Conservation (phyloP, 2,797 vertebrate species). For the Platalea minor region DNA sequence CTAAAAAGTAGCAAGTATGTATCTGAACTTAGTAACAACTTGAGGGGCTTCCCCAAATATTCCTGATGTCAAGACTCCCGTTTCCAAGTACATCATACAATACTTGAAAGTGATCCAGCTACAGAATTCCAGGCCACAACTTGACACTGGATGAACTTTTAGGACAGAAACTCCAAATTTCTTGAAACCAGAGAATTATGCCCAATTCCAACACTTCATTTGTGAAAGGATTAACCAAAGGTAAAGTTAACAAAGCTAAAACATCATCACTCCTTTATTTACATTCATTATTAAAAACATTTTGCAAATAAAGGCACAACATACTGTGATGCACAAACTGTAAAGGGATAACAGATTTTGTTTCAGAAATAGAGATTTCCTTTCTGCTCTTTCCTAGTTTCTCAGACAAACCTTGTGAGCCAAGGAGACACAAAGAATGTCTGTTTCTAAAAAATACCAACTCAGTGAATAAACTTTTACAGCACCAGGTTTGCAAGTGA, state of each 20-base stretch:
- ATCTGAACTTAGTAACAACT: background rate
- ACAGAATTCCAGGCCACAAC: background rate
- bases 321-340: fast-evolving
- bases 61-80: background rate
- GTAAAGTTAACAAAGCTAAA: background rate
- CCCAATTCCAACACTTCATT: background rate
- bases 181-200: background rate
- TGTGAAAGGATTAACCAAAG: background rate
- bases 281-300: background rate
- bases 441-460: background rate
- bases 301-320: background rate
- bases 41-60: background rate
- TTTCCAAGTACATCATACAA: background rate
- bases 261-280: background rate
- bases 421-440: background rate
- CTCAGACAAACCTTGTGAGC: background rate
- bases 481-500: background rate
- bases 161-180: background rate
- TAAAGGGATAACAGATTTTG: background rate
- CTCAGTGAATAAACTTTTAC: background rate
- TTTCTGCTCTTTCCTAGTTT: background rate
- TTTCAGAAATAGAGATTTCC: background rate
- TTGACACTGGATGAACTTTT: background rate
- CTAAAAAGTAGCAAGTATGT: background rate
- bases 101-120: background rate